Evolutionary conservation across 2,797 vertebrate genomes (phyloP), one percentile per base, ranked within the genome.

Genomic region (Melanotaenia nigrans): DNA sequence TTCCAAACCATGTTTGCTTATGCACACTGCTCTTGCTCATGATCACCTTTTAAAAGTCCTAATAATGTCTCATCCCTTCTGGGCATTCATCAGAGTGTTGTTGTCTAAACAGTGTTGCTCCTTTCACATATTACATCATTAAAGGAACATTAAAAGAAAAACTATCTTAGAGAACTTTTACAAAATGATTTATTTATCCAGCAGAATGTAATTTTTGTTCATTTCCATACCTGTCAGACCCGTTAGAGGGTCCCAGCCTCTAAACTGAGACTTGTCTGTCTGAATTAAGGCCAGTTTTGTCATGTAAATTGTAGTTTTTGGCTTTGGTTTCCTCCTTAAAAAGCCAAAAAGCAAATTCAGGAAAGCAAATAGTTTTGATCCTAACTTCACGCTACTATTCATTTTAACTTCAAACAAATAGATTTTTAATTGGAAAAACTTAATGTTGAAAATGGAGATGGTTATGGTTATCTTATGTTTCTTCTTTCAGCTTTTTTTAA

Each of bases 291-390:
- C 65, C 30, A 71, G 30, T 40, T 58, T 42, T 61, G 38, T 77
- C 55, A 64, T 28, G 13, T 71, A 51, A 82, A 77, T 66, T 65
- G 71, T 65, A 64, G 49, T 51, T 63, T 75, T 72, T 74, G 78
- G 64, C 54, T 72, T 42, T 60, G n/a, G 56, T 63, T 2, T 22
- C 13, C 35, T 30, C 8, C 20, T 35, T 2, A n/a, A 65, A 62
- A n/a, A 69, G 57, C 60, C 62, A 49, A 9, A 49, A 36, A 58
- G 32, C 38, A 70, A 58, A 72, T 38, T 64, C 42, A 13, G 24
- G 38, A 73, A 54, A 58, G 22, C 11, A 49, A 33, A 22, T 25
- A 68, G 70, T 69, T 40, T 2, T 3, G 7, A 57, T 61, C 10
- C 32, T 35, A 45, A 51, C 58, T 65, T 6, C 9, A 3, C 25